These are phyloP conservation scores for Pemphredon lugubris DNA, from an alignment of 2,888 invertebrate genomes.

Conservation along the genomic window DNA sequence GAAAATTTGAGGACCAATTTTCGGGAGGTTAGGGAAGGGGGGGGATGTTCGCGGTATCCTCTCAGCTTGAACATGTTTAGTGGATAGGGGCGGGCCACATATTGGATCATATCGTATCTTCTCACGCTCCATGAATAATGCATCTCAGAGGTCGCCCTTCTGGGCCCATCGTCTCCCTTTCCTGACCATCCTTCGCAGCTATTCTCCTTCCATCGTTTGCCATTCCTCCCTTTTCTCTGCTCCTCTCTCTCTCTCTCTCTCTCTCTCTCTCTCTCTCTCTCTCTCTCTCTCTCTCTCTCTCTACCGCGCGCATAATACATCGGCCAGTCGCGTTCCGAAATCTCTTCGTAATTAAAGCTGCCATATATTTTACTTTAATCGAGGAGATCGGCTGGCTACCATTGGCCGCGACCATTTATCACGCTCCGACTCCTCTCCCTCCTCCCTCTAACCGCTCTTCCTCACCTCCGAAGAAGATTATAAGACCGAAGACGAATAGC, in stretches of 20 bases:
- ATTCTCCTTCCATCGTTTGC: slow-evolving; percentile 29
- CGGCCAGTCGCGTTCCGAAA: slow-evolving; percentile 68
- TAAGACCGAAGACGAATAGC: slow-evolving; percentile 53
- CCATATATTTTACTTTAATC: slow-evolving; percentile 79
- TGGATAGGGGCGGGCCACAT: slow-evolving; percentile 74
- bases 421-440: slow-evolving; percentile 37
- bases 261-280: neutral
- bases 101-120: slow-evolving; percentile 81
- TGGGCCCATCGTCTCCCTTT: slow-evolving; percentile 48
- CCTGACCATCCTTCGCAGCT: slow-evolving; percentile 43
- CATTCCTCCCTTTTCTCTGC: slow-evolving; percentile 5
- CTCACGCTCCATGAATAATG: slow-evolving; percentile 80
- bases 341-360: slow-evolving; percentile 76
- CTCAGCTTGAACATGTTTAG: slow-evolving; percentile 57
- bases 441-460: slow-evolving; percentile 26
- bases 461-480: slow-evolving; percentile 57
- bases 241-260: neutral
- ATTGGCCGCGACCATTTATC: slow-evolving; percentile 73
- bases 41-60: slow-evolving; percentile 56
- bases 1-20: slow-evolving; percentile 79
- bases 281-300: slow-evolving; percentile 21
- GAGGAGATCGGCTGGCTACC: slow-evolving; percentile 71
- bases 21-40: slow-evolving; percentile 77
- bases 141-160: slow-evolving; percentile 71
- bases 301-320: slow-evolving; percentile 55